phyloP scores from a whole-genome alignment of 2,113 vertebrate genomes.

The Elephantulus edwardii region DNA sequence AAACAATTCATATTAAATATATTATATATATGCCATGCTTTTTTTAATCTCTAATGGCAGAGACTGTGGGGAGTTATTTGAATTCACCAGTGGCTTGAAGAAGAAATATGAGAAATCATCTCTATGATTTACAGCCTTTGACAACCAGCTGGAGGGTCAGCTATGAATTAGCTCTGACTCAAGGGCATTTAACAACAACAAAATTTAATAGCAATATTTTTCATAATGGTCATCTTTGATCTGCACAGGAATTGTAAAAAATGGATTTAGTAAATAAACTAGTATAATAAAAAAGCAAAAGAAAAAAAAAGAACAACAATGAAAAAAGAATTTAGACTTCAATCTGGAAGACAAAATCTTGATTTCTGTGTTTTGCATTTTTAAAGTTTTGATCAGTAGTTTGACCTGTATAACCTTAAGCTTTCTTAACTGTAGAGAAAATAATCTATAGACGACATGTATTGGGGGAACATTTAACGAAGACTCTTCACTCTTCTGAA shows the following conservation, averaged over 20 bases:
- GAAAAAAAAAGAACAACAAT: too few relatives aligned
- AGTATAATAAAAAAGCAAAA: too few relatives aligned
- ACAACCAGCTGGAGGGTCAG: too few relatives aligned
- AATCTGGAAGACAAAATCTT: neutral
- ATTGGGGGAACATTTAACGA: neutral
- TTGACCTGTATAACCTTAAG: neutral
- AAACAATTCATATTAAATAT: neutral
- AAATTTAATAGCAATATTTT: neutral
- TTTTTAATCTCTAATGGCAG: neutral
- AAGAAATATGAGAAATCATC: too few relatives aligned
- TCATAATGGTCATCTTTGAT: neutral
- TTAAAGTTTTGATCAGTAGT: neutral
- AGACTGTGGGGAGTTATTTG: too few relatives aligned
- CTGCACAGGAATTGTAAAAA: too few relatives aligned
- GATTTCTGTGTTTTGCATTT: neutral
- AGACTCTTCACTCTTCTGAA: neutral
- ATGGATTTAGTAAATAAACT: too few relatives aligned
- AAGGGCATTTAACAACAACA: too few relatives aligned
- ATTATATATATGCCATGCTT: neutral
- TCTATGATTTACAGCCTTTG: too few relatives aligned
- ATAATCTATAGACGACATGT: neutral
- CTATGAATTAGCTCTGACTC: too few relatives aligned
- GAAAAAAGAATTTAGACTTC: neutral
- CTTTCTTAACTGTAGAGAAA: neutral
- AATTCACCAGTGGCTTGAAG: too few relatives aligned